Percentiles rank a stretch among this genome's conserved stretches.
Evolutionary conservation across 1,140 invertebrate genomes (phyloP).

Genomic region (Pogonognathellus flavescens): DNA sequence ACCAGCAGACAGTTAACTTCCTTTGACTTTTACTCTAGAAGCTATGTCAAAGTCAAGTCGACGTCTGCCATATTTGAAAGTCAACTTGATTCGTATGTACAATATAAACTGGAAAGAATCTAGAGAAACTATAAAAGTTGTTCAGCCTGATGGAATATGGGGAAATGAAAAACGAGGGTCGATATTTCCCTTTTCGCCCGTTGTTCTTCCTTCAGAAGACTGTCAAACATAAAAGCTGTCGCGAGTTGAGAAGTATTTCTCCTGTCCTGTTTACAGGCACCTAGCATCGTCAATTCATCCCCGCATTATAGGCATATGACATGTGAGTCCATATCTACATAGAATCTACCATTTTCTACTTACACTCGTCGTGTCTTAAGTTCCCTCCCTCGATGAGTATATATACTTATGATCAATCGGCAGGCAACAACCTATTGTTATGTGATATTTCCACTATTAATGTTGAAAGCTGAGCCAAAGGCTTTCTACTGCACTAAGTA

Average conservation of each 20-base stretch:
- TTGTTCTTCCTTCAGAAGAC: constrained; percentile 1
- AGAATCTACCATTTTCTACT: no score
- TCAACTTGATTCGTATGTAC: constrained; percentile 19
- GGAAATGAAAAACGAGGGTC: constrained; percentile 48
- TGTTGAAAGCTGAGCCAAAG: background rate
- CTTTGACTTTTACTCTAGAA: constrained; percentile 10
- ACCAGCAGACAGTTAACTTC: constrained; percentile 20
- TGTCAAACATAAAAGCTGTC: background rate
- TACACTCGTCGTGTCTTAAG: background rate
- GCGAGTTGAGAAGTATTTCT: background rate
- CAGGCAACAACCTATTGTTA: background rate
- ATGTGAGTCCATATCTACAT: background rate
- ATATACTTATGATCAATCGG: constrained; percentile 6
- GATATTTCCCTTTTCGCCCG: constrained; percentile 24
- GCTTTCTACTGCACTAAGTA: background rate
- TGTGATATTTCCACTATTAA: background rate
- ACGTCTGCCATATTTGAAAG: constrained; percentile 46
- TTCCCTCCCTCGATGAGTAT: background rate
- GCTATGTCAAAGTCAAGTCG: background rate
- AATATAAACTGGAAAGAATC: constrained; percentile 24
- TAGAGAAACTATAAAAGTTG: constrained; percentile 45
- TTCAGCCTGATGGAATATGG: constrained; percentile 40
- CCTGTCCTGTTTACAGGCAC: constrained; percentile 26
- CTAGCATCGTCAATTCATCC: constrained; percentile 12
- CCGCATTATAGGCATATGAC: constrained; percentile 1